Conservation (phyloP, 2,113 vertebrate genomes). For the Empidonax alnorum region DNA sequence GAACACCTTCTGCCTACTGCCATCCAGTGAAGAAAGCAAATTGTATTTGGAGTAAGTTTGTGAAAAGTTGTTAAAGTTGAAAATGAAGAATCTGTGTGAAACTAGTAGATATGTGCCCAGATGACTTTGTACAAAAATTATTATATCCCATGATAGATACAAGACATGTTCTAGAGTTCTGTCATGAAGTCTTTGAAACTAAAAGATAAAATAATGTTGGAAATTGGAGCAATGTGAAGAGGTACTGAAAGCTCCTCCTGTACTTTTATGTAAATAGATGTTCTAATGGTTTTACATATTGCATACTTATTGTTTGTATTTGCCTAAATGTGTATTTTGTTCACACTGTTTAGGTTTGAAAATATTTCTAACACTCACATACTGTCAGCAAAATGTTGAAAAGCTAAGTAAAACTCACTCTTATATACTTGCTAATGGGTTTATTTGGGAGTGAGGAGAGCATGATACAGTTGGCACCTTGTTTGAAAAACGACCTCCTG, state of each 20-base stretch:
- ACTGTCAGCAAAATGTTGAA: not conserved
- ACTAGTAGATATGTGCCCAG: not conserved
- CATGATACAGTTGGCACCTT: not conserved
- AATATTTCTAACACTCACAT: not conserved
- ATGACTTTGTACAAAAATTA: not conserved
- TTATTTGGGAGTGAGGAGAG: not conserved
- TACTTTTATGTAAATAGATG: not conserved
- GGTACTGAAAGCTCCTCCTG: not conserved
- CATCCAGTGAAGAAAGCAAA: not conserved
- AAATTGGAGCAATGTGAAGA: not conserved
- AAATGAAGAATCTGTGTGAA: not conserved
- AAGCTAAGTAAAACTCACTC: not conserved
- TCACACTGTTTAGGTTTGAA: not conserved
- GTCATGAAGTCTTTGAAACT: not conserved
- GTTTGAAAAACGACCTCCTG: not conserved
- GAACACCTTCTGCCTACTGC: not conserved
- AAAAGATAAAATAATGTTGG: not conserved
- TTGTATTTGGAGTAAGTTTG: not conserved
- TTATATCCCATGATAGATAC: not conserved
- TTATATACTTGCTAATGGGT: not conserved
- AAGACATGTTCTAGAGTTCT: not conserved
- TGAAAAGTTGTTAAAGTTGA: not conserved
- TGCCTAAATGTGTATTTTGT: not conserved
- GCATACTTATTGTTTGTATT: not conserved
- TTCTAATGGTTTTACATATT: not conserved